Evolutionary conservation across 2,113 vertebrate species (phyloP).

Genomic region (Clarias gariepinus): DNA sequence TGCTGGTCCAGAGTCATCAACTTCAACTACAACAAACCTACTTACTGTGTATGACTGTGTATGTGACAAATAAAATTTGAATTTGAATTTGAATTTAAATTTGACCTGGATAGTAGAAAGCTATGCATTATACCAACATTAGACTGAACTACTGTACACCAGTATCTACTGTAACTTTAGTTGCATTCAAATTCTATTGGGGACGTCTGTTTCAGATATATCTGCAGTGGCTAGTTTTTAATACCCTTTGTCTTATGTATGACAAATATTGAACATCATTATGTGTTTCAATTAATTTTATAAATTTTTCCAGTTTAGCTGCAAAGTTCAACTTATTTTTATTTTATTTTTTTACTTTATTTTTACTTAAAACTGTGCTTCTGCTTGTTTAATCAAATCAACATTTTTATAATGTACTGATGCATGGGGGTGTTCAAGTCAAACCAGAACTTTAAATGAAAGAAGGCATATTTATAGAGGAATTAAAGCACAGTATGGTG

Average conservation of each 20-base stretch:
- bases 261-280: background rate
- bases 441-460: no score
- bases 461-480: no score
- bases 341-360: background rate
- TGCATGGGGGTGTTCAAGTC: background rate
- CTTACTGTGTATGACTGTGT: no score
- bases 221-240: background rate
- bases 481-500: no score
- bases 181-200: background rate
- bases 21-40: conserved; percentile 65
- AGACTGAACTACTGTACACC: conserved; percentile 16
- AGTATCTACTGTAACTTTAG: conserved; percentile 17
- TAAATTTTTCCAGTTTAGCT: background rate
- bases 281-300: background rate
- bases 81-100: no score
- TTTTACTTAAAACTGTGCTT: background rate
- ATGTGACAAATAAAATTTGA: no score
- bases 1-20: conserved; percentile 65
- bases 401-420: background rate
- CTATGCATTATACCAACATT: conserved; percentile 41
- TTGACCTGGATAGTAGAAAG: background rate
- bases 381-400: background rate
- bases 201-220: background rate
- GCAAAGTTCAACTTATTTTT: background rate
- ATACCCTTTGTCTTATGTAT: background rate